These are phyloP conservation scores for Planococcus citri DNA, from an alignment of 1,140 invertebrate species.

Conservation along the genomic window DNA sequence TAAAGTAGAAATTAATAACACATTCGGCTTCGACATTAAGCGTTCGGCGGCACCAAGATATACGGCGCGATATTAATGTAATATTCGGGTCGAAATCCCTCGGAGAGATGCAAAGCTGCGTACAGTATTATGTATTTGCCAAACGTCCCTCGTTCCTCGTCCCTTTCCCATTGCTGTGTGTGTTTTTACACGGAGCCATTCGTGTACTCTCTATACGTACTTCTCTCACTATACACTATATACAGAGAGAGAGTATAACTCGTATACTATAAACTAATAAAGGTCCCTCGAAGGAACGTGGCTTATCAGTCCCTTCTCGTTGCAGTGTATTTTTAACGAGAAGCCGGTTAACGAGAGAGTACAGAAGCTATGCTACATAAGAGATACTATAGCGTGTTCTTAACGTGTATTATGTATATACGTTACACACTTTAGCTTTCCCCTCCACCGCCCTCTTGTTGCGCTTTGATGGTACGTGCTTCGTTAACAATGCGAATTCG, in stretches of 20 bases:
- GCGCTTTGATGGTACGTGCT: background rate
- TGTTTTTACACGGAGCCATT: background rate
- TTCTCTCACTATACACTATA: too few species aligned
- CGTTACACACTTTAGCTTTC: background rate
- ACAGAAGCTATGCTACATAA: conserved; percentile 6
- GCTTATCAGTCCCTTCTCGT: conserved; percentile 18
- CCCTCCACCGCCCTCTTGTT: background rate
- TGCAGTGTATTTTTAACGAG: conserved; percentile 17
- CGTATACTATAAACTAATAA: conserved; percentile 12
- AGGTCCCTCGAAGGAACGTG: conserved; percentile 16
- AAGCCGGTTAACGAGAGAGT: background rate
- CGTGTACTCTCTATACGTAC: too few species aligned
- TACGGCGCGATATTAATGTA: conserved; percentile 2
- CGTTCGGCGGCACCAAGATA: background rate
- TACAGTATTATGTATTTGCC: conserved; percentile 16
- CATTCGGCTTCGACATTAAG: conserved; percentile 6
- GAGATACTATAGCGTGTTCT: background rate
- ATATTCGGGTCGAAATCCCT: conserved; percentile 11
- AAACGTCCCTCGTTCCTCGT: background rate
- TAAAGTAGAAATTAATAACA: conserved; percentile 8
- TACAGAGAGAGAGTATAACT: background rate
- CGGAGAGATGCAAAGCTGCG: conserved; percentile 16
- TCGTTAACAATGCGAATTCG: conserved; percentile 2
- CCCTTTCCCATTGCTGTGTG: too few species aligned
- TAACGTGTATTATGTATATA: background rate